Base-by-base conservation (phyloP, 1,140 invertebrate genomes). In the Diorhabda sublineata region DNA sequence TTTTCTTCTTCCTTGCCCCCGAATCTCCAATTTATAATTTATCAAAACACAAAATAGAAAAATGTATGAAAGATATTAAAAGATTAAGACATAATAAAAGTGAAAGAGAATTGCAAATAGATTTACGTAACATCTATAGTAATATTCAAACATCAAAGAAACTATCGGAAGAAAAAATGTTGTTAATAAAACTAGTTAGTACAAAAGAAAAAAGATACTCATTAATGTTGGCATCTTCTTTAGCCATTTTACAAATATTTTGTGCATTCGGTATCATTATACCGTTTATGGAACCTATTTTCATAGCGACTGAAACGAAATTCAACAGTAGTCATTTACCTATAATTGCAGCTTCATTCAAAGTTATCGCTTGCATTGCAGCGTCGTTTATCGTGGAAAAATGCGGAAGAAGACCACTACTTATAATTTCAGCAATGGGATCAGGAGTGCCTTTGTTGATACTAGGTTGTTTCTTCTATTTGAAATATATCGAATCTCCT, bases 21-120 rank as follows among this genome's bases (percentile, higher is more conserved):
- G 94, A 97, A 77, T 91, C 91, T 42, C 94, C 94, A 0, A 89
- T 88, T 64, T 92, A 86, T 70, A 82, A 89, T 47, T 79, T 92
- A 1, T 81, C 82, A 5, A 86, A 86, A 75, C 83, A 82, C n/a
- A 83, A 86, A 26, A 84, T 84, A 47, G 79, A 85, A 3, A 86
- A 88, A 3, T 92, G 92, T 0, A 77, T 86, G 0, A 76, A 83
- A 3, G 82, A 89, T 4, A 79, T 96, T 67, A 82, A 84, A 64
- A 89, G 85, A 71, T 81, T 96, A 1, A 83, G 92, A 3, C 8
- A 26, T 11, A 59, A 59, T 59, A 59, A 59, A 59, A 59, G 11
- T 3, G 41, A 42, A 3, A 59, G 26, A 59, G 58, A 59, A 59
- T 6, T 91, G 0, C 84, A 88, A 66, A 81, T 84, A 3, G 90